Percentiles rank a stretch among this genome's conserved stretches.
phyloP scores from a whole-genome alignment of 1,140 invertebrate genomes.

The Zaprionus tsacasi region DNA sequence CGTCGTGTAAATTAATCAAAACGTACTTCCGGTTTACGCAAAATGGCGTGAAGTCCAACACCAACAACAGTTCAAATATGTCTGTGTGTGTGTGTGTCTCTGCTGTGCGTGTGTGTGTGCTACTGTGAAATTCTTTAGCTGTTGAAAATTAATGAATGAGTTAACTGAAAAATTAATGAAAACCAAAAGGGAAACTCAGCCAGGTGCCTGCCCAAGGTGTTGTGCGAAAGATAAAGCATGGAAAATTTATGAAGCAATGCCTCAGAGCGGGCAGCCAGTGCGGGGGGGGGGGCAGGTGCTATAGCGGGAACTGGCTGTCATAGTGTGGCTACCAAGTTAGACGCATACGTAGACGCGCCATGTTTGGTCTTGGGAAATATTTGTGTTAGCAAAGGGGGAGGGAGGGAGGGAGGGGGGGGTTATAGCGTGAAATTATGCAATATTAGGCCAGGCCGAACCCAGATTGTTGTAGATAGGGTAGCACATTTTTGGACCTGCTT shows the following conservation, averaged over 20 bases:
- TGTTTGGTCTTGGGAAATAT: conserved; percentile 74
- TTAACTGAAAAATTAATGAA: conserved; percentile 83
- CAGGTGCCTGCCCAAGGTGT: conserved; percentile 55
- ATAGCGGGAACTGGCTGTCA: conserved; percentile 25
- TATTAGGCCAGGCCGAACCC: conserved; percentile 35
- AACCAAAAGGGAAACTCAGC: conserved; percentile 50
- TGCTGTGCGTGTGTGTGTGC: conserved; percentile 39
- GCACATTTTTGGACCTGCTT: conserved; percentile 53
- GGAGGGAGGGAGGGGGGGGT: background rate
- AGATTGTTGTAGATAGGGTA: conserved; percentile 11
- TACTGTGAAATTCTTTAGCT: conserved; percentile 57
- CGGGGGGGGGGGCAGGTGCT: background rate
- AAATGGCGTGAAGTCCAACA: conserved; percentile 81
- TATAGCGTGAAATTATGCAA: conserved; percentile 78
- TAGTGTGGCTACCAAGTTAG: conserved; percentile 57
- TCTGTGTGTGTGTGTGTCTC: conserved; percentile 17
- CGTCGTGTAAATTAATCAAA: conserved; percentile 82
- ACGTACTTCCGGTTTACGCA: conserved; percentile 83
- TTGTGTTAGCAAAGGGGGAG: conserved; percentile 52
- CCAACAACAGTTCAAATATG: conserved; percentile 29
- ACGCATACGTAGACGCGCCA: conserved; percentile 57
- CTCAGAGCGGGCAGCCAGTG: background rate
- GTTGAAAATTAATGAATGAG: conserved; percentile 81
- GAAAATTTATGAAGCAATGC: conserved; percentile 75
- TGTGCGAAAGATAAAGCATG: conserved; percentile 78